Conservation (phyloP, 2,888 invertebrate species). For the Lycophotia porphyrea region DNA sequence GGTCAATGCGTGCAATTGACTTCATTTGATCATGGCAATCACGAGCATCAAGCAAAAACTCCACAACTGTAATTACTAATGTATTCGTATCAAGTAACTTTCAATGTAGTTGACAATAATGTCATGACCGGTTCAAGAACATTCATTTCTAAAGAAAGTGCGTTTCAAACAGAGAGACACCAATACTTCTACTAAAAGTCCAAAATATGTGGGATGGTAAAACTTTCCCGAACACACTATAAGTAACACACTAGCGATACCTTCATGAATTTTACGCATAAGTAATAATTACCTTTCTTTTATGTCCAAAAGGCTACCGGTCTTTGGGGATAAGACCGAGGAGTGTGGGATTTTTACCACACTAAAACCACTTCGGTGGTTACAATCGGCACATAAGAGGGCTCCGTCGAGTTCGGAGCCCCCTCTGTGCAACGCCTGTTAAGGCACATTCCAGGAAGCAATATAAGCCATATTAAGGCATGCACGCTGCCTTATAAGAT, state of each 20-base stretch:
- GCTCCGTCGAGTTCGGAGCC: too few species aligned
- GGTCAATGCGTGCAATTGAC: constrained; percentile 81
- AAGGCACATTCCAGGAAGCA: too few species aligned
- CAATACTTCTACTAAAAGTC: not conserved
- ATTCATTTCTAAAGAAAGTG: not conserved
- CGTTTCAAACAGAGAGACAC: not conserved
- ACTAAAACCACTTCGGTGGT: too few species aligned
- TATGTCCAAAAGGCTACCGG: too few species aligned
- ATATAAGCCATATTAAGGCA: too few species aligned
- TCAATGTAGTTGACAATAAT: constrained; percentile 8
- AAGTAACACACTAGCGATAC: not conserved
- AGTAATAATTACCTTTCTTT: not conserved
- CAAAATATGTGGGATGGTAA: not conserved
- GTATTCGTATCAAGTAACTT: constrained; percentile 32
- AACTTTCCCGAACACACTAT: not conserved
- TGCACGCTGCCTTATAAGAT: too few species aligned
- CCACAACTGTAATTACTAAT: constrained; percentile 39
- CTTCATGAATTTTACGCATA: not conserved
- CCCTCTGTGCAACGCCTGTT: too few species aligned
- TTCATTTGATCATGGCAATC: constrained; percentile 66
- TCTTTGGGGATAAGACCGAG: too few species aligned
- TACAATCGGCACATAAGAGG: too few species aligned
- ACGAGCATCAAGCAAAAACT: constrained; percentile 22
- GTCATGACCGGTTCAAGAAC: not conserved
- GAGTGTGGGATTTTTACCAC: too few species aligned